A percentile compares a stretch with the other conserved stretches of the same genome.
Evolutionary conservation across 2,888 invertebrate species (phyloP).

Genomic region (Augochlorella aurata): DNA sequence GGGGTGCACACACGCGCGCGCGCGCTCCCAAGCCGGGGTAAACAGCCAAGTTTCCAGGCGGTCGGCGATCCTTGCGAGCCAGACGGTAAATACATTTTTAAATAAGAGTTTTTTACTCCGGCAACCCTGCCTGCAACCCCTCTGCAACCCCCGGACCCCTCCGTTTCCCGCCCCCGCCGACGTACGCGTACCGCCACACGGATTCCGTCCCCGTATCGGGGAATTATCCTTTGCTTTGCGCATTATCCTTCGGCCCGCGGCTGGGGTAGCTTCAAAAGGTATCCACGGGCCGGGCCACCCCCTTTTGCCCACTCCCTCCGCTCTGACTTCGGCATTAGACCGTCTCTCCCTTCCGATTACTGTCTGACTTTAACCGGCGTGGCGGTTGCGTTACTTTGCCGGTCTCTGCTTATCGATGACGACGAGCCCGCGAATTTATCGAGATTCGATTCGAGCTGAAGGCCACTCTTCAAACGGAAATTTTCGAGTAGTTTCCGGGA

Average conservation of each 20-base stretch:
- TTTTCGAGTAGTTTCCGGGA: not conserved
- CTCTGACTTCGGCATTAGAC: conserved; percentile 52
- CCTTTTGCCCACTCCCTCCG: conserved; percentile 48
- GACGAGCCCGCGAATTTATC: conserved; percentile 36
- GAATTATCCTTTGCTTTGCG: conserved; percentile 81
- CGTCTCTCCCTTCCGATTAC: conserved; percentile 66
- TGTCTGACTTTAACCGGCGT: conserved; percentile 77
- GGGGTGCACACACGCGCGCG: conserved; percentile 35
- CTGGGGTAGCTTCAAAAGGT: conserved; percentile 78
- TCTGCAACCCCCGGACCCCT: no score
- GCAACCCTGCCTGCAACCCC: conserved; percentile 38
- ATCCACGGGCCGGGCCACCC: conserved; percentile 60
- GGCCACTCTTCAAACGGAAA: not conserved
- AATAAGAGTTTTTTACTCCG: conserved; percentile 80
- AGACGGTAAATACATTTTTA: conserved; percentile 81
- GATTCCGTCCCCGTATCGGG: conserved; percentile 80
- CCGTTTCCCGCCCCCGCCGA: conserved; percentile 26
- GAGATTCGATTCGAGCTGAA: not conserved
- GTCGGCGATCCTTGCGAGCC: conserved; percentile 72
- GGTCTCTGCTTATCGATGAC: conserved; percentile 64
- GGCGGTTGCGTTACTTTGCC: conserved; percentile 75
- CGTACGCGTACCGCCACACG: conserved; percentile 62
- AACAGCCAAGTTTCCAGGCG: conserved; percentile 72
- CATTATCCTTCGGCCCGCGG: conserved; percentile 78
- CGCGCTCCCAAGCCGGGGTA: conserved; percentile 43